These are phyloP conservation scores for Adelges cooleyi DNA, from an alignment of 1,140 invertebrate genomes.

Conservation along the genomic window DNA sequence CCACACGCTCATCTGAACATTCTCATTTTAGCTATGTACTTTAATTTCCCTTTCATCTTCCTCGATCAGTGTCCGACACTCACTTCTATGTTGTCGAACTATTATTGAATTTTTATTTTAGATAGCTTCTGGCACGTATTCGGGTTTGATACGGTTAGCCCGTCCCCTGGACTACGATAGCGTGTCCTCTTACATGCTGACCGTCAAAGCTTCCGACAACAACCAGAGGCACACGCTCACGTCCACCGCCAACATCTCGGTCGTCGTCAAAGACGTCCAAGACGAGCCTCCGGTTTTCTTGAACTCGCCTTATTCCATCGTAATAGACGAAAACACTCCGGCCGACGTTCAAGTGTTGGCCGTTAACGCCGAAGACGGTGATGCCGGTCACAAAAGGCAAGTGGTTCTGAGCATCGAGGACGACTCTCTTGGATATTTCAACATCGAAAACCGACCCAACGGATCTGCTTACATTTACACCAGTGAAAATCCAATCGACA, in stretches of 20 bases:
- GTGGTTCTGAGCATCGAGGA: conserved; percentile 54
- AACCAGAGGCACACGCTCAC: conserved; percentile 45
- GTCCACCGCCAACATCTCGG: conserved; percentile 55
- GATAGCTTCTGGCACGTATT: conserved; percentile 55
- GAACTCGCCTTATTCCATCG: conserved; percentile 64
- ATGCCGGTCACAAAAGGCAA: conserved; percentile 56
- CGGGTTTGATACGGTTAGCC: conserved; percentile 51
- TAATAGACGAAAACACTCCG: conserved; percentile 58
- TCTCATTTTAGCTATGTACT: too few relatives aligned
- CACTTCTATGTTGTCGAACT: too few relatives aligned
- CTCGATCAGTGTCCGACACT: too few relatives aligned
- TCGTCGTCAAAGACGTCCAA: conserved; percentile 63
- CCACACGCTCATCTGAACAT: too few relatives aligned
- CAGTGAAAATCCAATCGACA: conserved; percentile 52
- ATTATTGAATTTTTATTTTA: too few relatives aligned
- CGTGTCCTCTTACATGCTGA: conserved; percentile 56
- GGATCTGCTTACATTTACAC: conserved; percentile 43
- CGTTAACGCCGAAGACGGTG: conserved; percentile 61
- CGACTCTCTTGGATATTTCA: conserved; percentile 56
- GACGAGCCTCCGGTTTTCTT: conserved; percentile 69
- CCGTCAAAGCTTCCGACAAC: conserved; percentile 53
- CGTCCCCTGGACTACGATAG: conserved; percentile 60
- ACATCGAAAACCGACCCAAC: conserved; percentile 41
- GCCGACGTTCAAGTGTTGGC: conserved; percentile 48
- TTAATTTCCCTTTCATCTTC: too few relatives aligned